A percentile compares a stretch with the other conserved stretches of the same genome.
phyloP scores from a whole-genome alignment of 2,797 vertebrate genomes.

The Enteromius fasciolatus region DNA sequence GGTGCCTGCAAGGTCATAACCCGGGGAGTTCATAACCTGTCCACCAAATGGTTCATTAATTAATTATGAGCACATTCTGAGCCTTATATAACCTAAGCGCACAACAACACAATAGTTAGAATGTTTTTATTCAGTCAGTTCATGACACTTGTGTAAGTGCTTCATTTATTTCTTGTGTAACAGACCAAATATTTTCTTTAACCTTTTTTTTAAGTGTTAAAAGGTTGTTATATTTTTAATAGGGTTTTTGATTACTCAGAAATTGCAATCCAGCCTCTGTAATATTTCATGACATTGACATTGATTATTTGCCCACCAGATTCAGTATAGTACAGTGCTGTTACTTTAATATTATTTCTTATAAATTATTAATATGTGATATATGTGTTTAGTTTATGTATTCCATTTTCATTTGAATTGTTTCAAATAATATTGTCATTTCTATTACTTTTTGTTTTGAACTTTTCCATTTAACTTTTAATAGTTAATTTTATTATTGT shows the following conservation, averaged over 20 bases:
- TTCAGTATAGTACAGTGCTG: background rate
- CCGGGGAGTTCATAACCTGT: background rate
- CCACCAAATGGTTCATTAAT: background rate
- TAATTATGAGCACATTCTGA: background rate
- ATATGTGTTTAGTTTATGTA: background rate
- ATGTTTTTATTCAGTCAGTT: background rate
- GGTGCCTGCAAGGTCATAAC: conserved; percentile 34
- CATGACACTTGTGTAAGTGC: background rate
- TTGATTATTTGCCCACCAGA: background rate
- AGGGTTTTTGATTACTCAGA: no score
- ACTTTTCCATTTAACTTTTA: background rate
- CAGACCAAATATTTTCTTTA: background rate
- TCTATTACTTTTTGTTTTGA: background rate
- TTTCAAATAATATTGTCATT: background rate
- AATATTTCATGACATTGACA: background rate
- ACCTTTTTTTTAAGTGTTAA: background rate
- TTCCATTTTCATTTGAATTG: background rate
- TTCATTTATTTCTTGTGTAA: background rate
- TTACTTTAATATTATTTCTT: background rate
- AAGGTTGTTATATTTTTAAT: no score
- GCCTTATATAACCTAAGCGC: background rate
- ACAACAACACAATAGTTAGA: background rate
- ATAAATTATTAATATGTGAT: no score
- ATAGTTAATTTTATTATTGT: background rate
- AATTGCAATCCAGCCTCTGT: background rate